Conservation (phyloP, 1,140 invertebrate genomes). For the Philotrypesis tridentata region DNA sequence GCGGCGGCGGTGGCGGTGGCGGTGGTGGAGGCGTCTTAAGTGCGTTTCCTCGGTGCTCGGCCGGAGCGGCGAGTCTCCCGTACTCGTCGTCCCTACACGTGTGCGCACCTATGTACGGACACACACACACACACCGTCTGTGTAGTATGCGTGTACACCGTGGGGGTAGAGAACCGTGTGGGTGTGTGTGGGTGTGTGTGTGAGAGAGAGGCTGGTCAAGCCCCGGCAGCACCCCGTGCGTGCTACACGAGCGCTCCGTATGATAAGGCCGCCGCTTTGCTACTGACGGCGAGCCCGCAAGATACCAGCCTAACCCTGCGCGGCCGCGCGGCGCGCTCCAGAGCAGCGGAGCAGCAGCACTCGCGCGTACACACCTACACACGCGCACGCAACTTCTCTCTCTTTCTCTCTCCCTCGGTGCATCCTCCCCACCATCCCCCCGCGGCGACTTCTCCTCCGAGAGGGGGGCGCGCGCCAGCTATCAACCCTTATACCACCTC, state of each 20-base stretch:
- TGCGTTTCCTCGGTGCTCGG: slow-evolving; percentile 53
- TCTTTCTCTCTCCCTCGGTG: not conserved
- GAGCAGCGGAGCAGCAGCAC: too few species aligned
- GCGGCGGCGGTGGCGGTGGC: slow-evolving; percentile 57
- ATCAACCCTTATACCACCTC: slow-evolving; percentile 69
- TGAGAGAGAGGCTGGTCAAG: slow-evolving; percentile 66
- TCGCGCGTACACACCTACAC: slow-evolving; percentile 28
- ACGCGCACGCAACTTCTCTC: slow-evolving; percentile 36
- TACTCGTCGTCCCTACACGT: too few species aligned
- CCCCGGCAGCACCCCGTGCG: slow-evolving; percentile 35
- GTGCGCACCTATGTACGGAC: too few species aligned
- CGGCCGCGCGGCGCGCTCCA: slow-evolving; percentile 35
- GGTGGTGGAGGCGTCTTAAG: slow-evolving; percentile 68
- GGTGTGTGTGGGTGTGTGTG: slow-evolving; percentile 9
- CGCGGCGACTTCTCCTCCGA: not conserved
- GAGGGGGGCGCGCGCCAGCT: slow-evolving; percentile 21
- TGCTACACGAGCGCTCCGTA: slow-evolving; percentile 63
- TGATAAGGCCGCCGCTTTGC: slow-evolving; percentile 74
- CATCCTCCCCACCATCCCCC: not conserved
- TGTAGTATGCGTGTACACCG: not conserved
- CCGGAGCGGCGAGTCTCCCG: not conserved
- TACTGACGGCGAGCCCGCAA: slow-evolving; percentile 67
- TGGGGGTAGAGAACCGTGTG: not conserved
- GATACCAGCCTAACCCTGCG: slow-evolving; percentile 71
- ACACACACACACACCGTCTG: too few species aligned